Conservation (phyloP, 2,888 invertebrate species). For the Luffia ferchaultella region DNA sequence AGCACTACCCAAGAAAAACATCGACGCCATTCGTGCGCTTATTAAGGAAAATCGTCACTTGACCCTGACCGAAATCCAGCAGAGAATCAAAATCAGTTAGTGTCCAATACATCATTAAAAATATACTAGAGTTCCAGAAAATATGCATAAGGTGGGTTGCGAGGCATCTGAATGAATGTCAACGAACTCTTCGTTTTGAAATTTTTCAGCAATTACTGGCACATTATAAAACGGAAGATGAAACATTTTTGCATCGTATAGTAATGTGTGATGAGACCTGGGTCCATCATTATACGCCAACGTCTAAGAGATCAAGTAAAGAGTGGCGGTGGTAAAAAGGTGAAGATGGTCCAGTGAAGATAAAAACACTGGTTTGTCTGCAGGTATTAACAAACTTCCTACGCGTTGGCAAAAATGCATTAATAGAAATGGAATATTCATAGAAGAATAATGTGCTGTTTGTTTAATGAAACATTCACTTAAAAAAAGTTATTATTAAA, state of each 20-base stretch:
- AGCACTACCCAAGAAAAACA: not conserved
- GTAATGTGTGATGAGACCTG: not conserved
- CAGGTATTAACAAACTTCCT: not conserved
- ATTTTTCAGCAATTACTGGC: not conserved
- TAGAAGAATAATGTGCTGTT: not conserved
- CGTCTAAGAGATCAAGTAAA: not conserved
- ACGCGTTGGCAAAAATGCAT: not conserved
- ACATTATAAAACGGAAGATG: not conserved
- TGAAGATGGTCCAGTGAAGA: not conserved
- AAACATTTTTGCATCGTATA: not conserved
- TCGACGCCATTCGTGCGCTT: not conserved
- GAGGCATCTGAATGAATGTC: not conserved
- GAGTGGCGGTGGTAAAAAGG: not conserved
- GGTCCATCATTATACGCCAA: not conserved
- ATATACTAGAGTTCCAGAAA: not conserved
- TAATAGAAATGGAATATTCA: not conserved
- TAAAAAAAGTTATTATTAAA: not conserved
- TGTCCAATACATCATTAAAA: not conserved
- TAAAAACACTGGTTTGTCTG: not conserved
- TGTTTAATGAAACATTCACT: not conserved
- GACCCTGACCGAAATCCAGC: not conserved
- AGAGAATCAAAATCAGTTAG: not conserved
- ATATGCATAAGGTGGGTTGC: not conserved
- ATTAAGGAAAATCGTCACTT: not conserved
- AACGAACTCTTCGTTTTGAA: not conserved